Evolutionary conservation across 1,140 invertebrate species (phyloP), one percentile per base, ranked within the genome.

Genomic region (Macrobrachium nipponense): DNA sequence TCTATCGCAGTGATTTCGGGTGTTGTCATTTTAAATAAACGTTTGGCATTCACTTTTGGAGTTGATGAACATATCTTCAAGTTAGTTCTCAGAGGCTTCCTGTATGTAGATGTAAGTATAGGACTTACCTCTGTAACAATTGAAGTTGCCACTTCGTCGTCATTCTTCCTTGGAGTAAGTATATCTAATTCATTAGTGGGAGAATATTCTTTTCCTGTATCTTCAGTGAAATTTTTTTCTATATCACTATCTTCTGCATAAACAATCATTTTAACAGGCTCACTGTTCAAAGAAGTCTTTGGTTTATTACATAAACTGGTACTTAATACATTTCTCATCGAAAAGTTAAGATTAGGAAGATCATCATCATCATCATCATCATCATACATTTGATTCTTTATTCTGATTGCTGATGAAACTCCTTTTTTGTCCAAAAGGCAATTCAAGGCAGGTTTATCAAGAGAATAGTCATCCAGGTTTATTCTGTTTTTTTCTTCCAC

Each of bases 21-120:
- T 36, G 76, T 70, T 36, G 27, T 23, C 15, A 75, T 10, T 51
- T 86, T 80, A 60, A 86, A 86, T 58, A 86, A 62, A 73, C 84
- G 60, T 58, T 86, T 86, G 20, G 84, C 77, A 80, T 59, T 62
- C 20, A 64, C 58, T 62, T 86, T 86, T 61, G 84, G 84, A 18
- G 84, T 86, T 17, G 84, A 86, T 14, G 78, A 80, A 15, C 27
- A 80, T 8, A 80, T 58, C 2, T 43, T 79, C 27, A 82, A 44
- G 43, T 62, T 75, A 18, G 80, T 60, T 43, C 70, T 18, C 60
- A 82, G 17, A 59, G 66, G 80, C 51, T 73, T 82, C 17, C 36
- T 72, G 60, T 82, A 82, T 20, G 23, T 82, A 8, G 70, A 82
- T 20, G 44, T 73, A 5, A 75, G 36, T 61, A 82, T 58, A 60